Base-by-base conservation (phyloP, 2,113 vertebrate genomes). In the Apus apus region DNA sequence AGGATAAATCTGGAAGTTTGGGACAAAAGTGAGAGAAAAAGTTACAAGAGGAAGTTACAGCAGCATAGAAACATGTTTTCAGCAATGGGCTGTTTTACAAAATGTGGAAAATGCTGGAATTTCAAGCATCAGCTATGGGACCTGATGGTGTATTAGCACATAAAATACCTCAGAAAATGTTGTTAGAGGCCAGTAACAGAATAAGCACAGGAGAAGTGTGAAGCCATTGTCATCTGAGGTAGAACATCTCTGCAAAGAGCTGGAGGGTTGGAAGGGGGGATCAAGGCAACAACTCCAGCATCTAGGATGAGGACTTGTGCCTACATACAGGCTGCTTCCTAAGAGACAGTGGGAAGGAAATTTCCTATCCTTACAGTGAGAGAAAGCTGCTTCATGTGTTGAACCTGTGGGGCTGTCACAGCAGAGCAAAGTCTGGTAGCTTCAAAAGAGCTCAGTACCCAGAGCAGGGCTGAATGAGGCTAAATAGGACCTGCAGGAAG, bases 61-160 rank as follows among this genome's bases (percentile, higher is more conserved):
- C 62, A 56, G 11, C 43, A n/a, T 2, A 38, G 71, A 51, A 86
- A 15, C 85, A 58, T 6, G 18, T 21, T 71, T 93, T 84, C 4
- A 10, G 14, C 77, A 88, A 96, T 45, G 76, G 90, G 60, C 26
- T 85, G 53, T 75, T 89, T 50, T 56, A 62, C 38, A 87, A 84
- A 79, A 91, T 2, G 6, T 73, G 58, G 81, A 77, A 95, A 92
- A 94, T 71, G 14, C 26, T 11, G 23, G 56, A 51, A 92, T 89
- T 96, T 94, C 84, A 89, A 87, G 92, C 86, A 45, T 46, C 92
- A 94, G 58, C 74, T 95, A 54, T 85, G 70, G 58, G 23, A 57
- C 58, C 76, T 85, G 58, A 82, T 73, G 71, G 62, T 90, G 71
- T 50, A 73, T 91, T 80, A 92, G 34, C 74, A 56, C 73, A 50